These are phyloP conservation scores for Cerastis rubricosa DNA, from an alignment of 2,888 invertebrate species.

Conservation along the genomic window DNA sequence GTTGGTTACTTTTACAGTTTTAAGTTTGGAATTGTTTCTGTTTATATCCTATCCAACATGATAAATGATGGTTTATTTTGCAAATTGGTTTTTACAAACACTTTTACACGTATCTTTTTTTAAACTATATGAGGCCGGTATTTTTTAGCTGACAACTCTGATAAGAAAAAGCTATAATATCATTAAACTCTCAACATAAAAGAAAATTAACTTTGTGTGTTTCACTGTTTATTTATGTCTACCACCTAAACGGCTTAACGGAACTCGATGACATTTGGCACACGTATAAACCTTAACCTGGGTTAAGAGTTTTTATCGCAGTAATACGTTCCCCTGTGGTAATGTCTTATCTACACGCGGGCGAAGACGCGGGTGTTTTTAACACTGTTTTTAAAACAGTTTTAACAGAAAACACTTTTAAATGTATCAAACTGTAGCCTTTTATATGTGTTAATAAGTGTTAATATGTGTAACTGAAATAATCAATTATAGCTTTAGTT, in stretches of 20 bases:
- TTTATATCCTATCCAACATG: background rate
- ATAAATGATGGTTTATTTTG: too few relatives aligned
- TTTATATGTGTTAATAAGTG: too few relatives aligned
- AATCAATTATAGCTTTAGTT: too few relatives aligned
- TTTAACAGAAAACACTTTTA: too few relatives aligned
- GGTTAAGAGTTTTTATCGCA: background rate
- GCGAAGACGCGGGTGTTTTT: background rate
- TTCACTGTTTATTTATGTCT: background rate
- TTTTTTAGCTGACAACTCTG: too few relatives aligned
- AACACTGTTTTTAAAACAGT: too few relatives aligned
- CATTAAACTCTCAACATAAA: background rate
- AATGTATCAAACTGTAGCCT: too few relatives aligned
- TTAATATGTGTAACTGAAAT: too few relatives aligned
- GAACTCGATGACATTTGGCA: background rate
- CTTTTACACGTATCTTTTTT: too few relatives aligned
- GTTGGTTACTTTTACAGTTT: background rate
- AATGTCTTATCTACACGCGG: background rate
- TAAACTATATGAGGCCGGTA: too few relatives aligned
- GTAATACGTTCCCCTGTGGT: background rate
- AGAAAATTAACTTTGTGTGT: background rate
- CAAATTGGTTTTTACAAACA: too few relatives aligned
- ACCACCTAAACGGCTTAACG: background rate
- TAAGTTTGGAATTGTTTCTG: background rate
- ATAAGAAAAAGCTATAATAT: too few relatives aligned
- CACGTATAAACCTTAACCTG: background rate